phyloP scores from a whole-genome alignment of 2,113 vertebrate genomes.

The Cyphomyrus discorhynchus region DNA sequence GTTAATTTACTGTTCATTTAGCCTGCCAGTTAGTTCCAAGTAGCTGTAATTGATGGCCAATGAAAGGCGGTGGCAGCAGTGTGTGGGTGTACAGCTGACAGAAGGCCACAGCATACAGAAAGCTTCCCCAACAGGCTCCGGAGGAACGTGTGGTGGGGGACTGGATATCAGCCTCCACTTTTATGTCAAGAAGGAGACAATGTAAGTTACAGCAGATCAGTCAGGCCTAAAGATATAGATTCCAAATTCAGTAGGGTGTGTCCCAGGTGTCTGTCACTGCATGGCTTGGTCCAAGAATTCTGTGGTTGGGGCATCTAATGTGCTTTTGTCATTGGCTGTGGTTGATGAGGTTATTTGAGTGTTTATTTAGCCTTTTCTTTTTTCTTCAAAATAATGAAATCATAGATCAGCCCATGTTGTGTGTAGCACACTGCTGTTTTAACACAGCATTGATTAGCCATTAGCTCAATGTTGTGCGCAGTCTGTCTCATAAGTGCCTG shows the following conservation, averaged over 20 bases:
- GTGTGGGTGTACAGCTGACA: not conserved
- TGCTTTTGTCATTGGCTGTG: not conserved
- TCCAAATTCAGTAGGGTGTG: not conserved
- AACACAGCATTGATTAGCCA: not conserved
- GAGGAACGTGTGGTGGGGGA: not conserved
- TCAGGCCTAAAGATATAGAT: not conserved
- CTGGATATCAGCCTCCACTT: not conserved
- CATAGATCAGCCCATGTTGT: not conserved
- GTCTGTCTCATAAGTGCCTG: constrained; percentile 18
- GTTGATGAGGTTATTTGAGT: not conserved
- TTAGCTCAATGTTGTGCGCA: not conserved
- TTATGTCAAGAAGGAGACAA: not conserved
- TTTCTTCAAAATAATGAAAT: not conserved
- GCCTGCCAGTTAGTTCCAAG: not conserved
- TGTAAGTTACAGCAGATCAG: not conserved
- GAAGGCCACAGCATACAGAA: not conserved
- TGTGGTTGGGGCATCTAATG: not conserved
- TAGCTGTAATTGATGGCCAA: not conserved
- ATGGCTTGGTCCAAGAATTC: not conserved
- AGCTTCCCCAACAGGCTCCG: not conserved
- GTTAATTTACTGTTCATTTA: not conserved
- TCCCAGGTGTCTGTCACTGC: not conserved
- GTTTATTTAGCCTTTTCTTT: not conserved
- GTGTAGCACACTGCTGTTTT: not conserved
- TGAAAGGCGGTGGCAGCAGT: not conserved